Base-by-base conservation (phyloP, 2,113 vertebrate genomes). In the Lamprotornis superbus region DNA sequence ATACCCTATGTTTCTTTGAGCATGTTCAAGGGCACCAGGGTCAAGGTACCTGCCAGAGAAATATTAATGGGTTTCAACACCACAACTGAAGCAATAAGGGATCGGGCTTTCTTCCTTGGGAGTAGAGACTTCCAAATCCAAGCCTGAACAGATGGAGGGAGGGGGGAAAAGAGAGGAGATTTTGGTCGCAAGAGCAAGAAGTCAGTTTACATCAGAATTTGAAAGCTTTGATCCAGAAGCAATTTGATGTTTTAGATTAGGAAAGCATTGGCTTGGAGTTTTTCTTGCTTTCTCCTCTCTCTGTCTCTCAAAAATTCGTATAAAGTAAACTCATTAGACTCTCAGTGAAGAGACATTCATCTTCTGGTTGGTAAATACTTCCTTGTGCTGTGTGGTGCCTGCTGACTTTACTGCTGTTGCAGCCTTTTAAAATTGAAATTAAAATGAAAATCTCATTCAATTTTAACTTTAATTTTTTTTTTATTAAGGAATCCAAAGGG, bases 11-110 rank as follows among this genome's bases (percentile, higher is more conserved):
- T 10, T 74, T 77, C 74, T 83, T 67, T 13, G 3, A 87, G 57
- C 82, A 68, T 96, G 87, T 93, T 91, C 74, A 85, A 94, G 92
- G 87, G 95, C 90, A 90, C 23, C 28, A 15, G 85, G 92, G 93
- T 89, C 95, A 95, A 67, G 61, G 35, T 53, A 94, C 85, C 84
- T 95, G 87, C 81, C 82, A 90, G 69, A 87, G 49, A 74, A 87
- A 91, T 94, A 84, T 90, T 90, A 90, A 95, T 73, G n/a, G 10
- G 4, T 71, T 95, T 91, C 81, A 89, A 64, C 56, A 71, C 27
- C 61, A 65, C 33, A 60, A 31, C 11, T 0, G 3, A 89, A 70
- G 92, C 37, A 73, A n/a, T 5, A 55, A 52, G 40, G 40, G 28
- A 82, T 61, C 44, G 56, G 57, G 65, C 22, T 90, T 91, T 23